Evolutionary conservation across 2,888 invertebrate species (phyloP).

Genomic region (Heliconius cydno): DNA sequence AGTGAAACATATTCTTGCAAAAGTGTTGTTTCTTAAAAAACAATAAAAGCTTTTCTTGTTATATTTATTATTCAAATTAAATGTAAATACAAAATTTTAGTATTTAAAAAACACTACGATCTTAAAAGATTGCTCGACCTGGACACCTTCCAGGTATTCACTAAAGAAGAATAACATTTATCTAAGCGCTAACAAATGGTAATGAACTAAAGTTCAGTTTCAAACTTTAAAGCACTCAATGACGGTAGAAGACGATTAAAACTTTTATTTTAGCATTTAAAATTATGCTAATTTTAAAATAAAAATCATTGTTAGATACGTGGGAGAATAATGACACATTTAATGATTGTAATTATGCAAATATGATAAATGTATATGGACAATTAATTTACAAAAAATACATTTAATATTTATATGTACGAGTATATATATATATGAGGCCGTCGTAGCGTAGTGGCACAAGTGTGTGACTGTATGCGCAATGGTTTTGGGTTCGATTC

Average conservation of each 20-base stretch:
- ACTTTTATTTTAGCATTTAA: conserved; percentile 31
- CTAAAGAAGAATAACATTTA: conserved; percentile 46
- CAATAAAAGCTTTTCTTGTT: not conserved
- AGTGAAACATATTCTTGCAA: too few species aligned
- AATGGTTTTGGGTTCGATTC: not conserved
- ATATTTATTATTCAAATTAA: too few species aligned
- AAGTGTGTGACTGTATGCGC: not conserved
- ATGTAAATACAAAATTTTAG: too few species aligned
- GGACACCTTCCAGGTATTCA: conserved; percentile 42
- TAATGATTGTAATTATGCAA: not conserved
- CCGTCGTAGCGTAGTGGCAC: too few species aligned
- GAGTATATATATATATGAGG: too few species aligned
- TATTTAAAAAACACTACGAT: too few species aligned
- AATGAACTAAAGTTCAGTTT: conserved; percentile 43
- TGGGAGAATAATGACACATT: conserved; percentile 2
- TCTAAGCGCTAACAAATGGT: conserved; percentile 41
- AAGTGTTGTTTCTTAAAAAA: too few species aligned
- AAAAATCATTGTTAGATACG: not conserved
- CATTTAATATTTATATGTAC: not conserved
- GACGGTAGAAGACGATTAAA: conserved; percentile 30
- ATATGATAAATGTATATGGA: not conserved
- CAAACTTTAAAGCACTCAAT: conserved; percentile 32
- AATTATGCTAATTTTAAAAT: conserved; percentile 7
- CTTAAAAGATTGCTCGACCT: conserved; percentile 25
- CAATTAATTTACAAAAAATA: not conserved